Evolutionary conservation across 2,888 invertebrate genomes (phyloP).

Genomic region (Cyclophora punctaria): DNA sequence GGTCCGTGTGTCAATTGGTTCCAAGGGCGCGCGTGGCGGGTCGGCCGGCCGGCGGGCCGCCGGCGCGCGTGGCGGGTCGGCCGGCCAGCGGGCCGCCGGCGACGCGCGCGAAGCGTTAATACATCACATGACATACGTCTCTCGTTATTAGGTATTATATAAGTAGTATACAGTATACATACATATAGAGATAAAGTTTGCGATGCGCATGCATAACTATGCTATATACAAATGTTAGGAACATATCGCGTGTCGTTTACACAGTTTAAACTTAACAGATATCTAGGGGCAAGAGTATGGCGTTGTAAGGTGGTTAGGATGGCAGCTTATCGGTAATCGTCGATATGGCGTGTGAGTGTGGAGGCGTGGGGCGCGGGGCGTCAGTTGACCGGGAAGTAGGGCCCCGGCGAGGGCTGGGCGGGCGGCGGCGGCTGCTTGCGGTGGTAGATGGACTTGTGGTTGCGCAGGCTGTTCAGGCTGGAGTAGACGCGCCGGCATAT

Average conservation of each 20-base stretch:
- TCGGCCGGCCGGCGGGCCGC: constrained; percentile 20
- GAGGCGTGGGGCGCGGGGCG: constrained; percentile 18
- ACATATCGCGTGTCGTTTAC: constrained; percentile 58
- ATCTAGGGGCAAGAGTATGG: constrained; percentile 71
- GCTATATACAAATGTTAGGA: constrained; percentile 74
- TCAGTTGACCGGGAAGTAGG: constrained; percentile 23
- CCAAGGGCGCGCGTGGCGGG: constrained; percentile 45
- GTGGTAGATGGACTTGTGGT: constrained; percentile 95
- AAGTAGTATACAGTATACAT: constrained; percentile 54
- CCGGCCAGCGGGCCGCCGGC: constrained; percentile 24
- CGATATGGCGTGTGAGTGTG: neutral
- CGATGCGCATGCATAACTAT: constrained; percentile 74
- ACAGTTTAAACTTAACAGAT: constrained; percentile 60
- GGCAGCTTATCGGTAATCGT: constrained; percentile 53
- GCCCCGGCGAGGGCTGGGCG: constrained; percentile 45
- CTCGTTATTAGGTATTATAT: constrained; percentile 21
- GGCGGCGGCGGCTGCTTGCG: constrained; percentile 84
- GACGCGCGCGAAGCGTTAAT: constrained; percentile 48
- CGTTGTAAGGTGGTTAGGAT: constrained; percentile 66
- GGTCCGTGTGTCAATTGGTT: constrained; percentile 69
- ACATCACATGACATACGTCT: constrained; percentile 7
- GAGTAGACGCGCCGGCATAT: constrained; percentile 94
- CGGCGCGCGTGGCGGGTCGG: constrained; percentile 9
- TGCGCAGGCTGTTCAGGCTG: constrained; percentile 91
- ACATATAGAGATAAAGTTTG: constrained; percentile 53